Conservation (phyloP, 2,888 invertebrate species). For the Pocota personata region DNA sequence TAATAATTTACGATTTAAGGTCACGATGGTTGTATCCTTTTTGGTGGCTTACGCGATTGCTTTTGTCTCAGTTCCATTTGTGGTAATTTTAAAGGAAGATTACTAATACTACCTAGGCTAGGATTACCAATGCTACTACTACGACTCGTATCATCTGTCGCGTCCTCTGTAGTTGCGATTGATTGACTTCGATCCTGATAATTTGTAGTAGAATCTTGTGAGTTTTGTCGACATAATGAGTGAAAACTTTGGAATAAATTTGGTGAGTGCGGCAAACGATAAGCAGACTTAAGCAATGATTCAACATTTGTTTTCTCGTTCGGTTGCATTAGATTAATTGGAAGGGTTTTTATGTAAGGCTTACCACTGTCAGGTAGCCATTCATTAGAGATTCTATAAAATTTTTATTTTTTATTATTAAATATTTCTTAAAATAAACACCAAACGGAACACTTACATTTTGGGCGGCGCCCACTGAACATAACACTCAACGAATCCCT, state of each 20-base stretch:
- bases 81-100: conserved; percentile 71
- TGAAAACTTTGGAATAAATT: conserved; percentile 77
- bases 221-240: conserved; percentile 64
- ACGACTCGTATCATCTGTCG: conserved; percentile 51
- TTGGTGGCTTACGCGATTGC: conserved; percentile 81
- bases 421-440: background rate
- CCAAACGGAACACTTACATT: too few species aligned
- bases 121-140: conserved; percentile 59
- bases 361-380: conserved; percentile 92
- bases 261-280: conserved; percentile 79
- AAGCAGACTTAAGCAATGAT: conserved; percentile 80
- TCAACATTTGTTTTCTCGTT: conserved; percentile 80
- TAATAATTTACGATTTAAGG: conserved; percentile 73
- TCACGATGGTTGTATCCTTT: conserved; percentile 76
- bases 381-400: conserved; percentile 91
- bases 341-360: conserved; percentile 85
- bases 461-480: conserved; percentile 92
- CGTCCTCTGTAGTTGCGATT: conserved; percentile 31
- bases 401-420: background rate
- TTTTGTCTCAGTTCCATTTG: conserved; percentile 80
- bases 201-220: conserved; percentile 48
- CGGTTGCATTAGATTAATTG: conserved; percentile 80
- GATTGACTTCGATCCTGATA: conserved; percentile 39
- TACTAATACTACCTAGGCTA: conserved; percentile 50
- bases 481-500: conserved; percentile 88